A percentile compares a stretch with the other conserved stretches of the same genome.
These are phyloP conservation scores for Alouatta palliata DNA, from an alignment of 2,113 vertebrate genomes.

Conservation along the genomic window DNA sequence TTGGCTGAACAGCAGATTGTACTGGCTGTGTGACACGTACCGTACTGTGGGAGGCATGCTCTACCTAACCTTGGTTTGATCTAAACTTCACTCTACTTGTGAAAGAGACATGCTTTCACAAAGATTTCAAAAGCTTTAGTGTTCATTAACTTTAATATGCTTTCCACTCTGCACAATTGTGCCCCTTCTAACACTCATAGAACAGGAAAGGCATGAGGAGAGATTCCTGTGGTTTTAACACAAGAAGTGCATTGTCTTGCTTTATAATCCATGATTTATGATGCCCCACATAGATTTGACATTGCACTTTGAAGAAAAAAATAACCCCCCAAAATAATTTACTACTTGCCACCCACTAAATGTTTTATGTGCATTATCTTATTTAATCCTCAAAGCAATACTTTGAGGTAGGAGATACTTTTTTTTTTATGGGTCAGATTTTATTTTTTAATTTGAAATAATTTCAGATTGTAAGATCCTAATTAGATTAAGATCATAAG, in stretches of 20 bases:
- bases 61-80: background rate
- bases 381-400: constrained; percentile 5
- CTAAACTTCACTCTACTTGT: background rate
- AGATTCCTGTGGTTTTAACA: background rate
- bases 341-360: background rate
- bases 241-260: background rate
- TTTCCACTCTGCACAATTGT: background rate
- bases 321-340: background rate
- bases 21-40: background rate
- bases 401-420: background rate
- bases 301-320: constrained; percentile 3
- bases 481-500: background rate
- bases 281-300: background rate
- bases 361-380: constrained; percentile 10
- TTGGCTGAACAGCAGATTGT: background rate
- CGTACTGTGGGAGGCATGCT: background rate
- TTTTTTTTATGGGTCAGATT: background rate
- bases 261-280: background rate
- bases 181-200: background rate
- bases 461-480: background rate
- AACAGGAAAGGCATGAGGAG: background rate
- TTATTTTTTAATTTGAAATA: background rate
- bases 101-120: background rate
- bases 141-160: background rate
- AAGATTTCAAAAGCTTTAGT: background rate